A percentile compares a stretch with the other conserved stretches of the same genome.
Conservation (phyloP, 2,113 vertebrate genomes). For the Podarcis raffonei region DNA sequence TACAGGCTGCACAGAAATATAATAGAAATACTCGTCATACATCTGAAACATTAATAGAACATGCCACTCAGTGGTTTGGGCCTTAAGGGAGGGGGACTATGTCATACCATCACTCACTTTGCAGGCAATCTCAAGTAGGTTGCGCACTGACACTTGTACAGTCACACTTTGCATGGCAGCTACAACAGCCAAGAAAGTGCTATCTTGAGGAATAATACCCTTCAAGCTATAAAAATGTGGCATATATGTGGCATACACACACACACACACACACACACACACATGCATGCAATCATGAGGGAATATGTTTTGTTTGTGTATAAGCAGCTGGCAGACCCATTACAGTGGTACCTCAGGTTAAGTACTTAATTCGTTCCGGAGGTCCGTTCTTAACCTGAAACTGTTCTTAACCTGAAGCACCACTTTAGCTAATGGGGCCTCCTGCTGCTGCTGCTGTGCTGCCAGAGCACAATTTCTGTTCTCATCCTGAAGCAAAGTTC, state of each 20-base stretch:
- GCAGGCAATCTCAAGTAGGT: not conserved
- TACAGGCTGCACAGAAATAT: not conserved
- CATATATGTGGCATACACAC: not conserved
- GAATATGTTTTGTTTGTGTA: not conserved
- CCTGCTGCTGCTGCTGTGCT: too few species aligned
- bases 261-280: too few species aligned
- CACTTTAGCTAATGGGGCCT: too few species aligned
- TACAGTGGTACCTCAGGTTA: too few species aligned
- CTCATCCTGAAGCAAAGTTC: too few species aligned
- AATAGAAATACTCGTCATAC: not conserved
- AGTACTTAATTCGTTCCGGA: too few species aligned
- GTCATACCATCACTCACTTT: not conserved
- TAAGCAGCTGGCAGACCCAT: not conserved
- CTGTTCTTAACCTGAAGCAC: too few species aligned
- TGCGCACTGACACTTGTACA: too few species aligned
- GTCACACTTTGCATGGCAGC: not conserved
- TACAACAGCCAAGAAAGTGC: not conserved
- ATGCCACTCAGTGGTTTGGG: not conserved
- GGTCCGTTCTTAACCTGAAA: too few species aligned
- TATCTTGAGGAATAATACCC: not conserved
- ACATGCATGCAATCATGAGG: not conserved
- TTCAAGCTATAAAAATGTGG: not conserved
- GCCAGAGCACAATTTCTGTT: too few species aligned
- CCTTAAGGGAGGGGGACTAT: not conserved
- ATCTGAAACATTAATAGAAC: not conserved